Conservation (phyloP, 2,888 invertebrate species). For the Oscheius sp. region DNA sequence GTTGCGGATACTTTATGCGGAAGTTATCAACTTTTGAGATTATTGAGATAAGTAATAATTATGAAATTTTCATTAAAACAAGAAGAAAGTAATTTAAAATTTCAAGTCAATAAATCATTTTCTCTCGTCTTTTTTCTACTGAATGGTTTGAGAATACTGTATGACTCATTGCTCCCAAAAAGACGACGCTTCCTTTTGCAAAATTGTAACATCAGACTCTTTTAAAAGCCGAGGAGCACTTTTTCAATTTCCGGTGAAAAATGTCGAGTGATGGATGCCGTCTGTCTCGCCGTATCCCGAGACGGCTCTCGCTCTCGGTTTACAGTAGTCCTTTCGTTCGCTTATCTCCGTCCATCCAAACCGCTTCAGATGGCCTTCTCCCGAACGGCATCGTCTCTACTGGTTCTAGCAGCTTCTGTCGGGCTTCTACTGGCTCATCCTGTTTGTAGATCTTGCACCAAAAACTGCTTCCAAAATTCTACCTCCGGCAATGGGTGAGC, state of each 20-base stretch:
- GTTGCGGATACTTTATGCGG: no score
- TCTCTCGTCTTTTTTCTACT: neutral
- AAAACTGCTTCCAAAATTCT: slow-evolving; percentile 49
- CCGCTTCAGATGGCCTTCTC: neutral
- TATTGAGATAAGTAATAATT: no score
- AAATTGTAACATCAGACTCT: neutral
- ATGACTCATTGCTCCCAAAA: no score
- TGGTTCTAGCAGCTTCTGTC: neutral
- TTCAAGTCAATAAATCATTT: neutral
- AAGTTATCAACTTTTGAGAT: no score
- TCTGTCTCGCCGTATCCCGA: slow-evolving; percentile 4
- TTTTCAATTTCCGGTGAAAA: slow-evolving; percentile 27
- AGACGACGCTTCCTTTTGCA: neutral
- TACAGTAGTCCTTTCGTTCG: neutral
- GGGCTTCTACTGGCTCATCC: slow-evolving; percentile 35
- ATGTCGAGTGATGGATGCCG: slow-evolving; percentile 23
- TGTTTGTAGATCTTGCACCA: slow-evolving; percentile 52
- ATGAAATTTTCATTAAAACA: no score
- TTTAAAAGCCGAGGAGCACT: slow-evolving; percentile 14
- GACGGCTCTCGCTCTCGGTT: neutral
- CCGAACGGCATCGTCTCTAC: neutral
- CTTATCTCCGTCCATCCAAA: neutral
- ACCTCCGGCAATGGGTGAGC: slow-evolving; percentile 19
- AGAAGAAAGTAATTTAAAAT: neutral
- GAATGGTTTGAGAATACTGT: neutral